Conservation (phyloP, 23 tunicate species). For the Halocynthia roretzi region DNA sequence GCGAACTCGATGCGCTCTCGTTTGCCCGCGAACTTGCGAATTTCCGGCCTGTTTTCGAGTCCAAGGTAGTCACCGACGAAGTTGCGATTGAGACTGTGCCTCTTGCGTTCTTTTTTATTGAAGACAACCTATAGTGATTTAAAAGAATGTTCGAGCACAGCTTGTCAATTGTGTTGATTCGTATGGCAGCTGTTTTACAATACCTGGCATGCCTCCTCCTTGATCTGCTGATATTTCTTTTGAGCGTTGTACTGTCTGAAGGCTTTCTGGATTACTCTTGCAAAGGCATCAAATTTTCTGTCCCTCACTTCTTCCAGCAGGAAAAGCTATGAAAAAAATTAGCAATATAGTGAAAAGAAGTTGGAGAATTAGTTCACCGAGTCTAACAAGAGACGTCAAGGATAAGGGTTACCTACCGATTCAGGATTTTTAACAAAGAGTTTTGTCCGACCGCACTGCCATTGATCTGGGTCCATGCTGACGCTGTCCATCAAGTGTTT, state of each 20-base stretch:
- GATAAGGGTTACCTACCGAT: constrained; percentile 44
- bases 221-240: constrained; percentile 82
- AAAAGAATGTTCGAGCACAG: background rate
- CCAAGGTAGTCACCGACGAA: constrained; percentile 98
- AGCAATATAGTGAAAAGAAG: background rate
- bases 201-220: constrained; percentile 90
- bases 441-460: constrained; percentile 98
- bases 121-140: constrained; percentile 47
- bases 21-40: constrained; percentile 72
- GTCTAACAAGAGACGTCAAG: too few species aligned
- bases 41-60: constrained; percentile 78
- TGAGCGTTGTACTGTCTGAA: constrained; percentile 79
- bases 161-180: background rate
- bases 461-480: constrained; percentile 94
- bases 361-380: background rate
- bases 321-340: constrained; percentile 47
- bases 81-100: constrained; percentile 78
- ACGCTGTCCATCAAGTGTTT: constrained; percentile 85
- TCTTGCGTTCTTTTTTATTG: constrained; percentile 81
- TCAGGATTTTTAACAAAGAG: constrained; percentile 93
- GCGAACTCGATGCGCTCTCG: constrained; percentile 93
- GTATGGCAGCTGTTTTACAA: background rate
- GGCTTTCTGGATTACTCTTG: constrained; percentile 85
- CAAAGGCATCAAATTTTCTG: constrained; percentile 86
- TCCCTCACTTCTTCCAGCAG: constrained; percentile 90